phyloP scores from a whole-genome alignment of 2,888 invertebrate genomes.

The Allophyes oxyacanthae region DNA sequence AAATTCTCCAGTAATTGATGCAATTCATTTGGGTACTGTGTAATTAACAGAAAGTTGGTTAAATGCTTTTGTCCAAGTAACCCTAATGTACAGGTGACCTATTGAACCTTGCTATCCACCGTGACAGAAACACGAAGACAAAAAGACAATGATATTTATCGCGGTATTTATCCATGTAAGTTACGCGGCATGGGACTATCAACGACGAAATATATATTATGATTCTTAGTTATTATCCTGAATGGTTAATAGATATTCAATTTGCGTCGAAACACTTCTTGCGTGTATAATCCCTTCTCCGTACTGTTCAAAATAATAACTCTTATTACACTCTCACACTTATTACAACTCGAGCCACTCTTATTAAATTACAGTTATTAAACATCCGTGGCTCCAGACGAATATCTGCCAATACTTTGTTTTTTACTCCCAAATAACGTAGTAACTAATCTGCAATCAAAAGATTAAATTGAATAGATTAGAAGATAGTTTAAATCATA shows the following conservation, averaged over 20 bases:
- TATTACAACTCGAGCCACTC: no score
- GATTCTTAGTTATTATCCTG: no score
- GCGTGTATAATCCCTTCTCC: neutral
- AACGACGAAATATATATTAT: no score
- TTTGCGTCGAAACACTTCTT: neutral
- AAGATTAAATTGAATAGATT: no score
- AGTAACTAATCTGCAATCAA: no score
- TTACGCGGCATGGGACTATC: no score
- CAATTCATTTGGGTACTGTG: conserved; percentile 11
- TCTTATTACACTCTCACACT: neutral
- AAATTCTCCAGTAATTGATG: conserved; percentile 34
- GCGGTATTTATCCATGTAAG: no score
- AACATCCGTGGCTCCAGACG: neutral
- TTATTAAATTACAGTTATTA: no score
- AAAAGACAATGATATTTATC: no score
- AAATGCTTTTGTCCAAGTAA: conserved; percentile 3
- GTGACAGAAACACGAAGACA: no score
- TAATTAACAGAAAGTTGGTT: conserved; percentile 37
- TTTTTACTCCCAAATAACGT: no score
- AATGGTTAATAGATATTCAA: neutral
- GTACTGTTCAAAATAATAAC: neutral
- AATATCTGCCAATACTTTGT: no score
- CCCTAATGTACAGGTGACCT: conserved; percentile 8
- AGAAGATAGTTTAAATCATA: neutral
- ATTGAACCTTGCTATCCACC: neutral